Evolutionary conservation across 2,113 vertebrate genomes (phyloP).

Genomic region (Spheniscus mendiculus): DNA sequence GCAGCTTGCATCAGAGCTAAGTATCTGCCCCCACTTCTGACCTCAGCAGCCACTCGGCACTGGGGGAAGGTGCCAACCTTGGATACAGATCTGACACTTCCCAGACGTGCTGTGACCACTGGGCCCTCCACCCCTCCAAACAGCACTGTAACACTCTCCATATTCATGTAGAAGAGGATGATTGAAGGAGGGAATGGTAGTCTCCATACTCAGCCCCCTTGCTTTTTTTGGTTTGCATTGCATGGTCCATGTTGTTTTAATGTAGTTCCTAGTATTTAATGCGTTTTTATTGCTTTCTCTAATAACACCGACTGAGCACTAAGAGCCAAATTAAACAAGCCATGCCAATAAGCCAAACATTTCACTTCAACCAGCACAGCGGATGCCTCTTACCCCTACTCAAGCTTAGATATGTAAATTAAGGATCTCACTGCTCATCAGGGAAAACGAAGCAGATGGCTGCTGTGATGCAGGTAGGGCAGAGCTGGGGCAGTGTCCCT

Average conservation of each 20-base stretch:
- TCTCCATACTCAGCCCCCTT: background rate
- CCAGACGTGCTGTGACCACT: background rate
- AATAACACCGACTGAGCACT: background rate
- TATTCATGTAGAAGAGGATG: background rate
- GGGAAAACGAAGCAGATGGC: background rate
- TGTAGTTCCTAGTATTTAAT: constrained; percentile 40
- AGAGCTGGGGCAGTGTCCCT: background rate
- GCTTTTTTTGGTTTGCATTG: constrained; percentile 5
- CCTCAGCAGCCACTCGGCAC: background rate
- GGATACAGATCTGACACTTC: background rate
- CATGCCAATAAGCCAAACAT: constrained; percentile 37
- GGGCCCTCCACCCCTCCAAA: background rate
- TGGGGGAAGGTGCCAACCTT: background rate
- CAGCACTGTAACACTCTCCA: background rate
- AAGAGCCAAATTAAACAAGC: constrained; percentile 61
- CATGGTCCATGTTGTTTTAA: constrained; percentile 11
- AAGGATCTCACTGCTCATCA: background rate
- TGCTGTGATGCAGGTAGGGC: background rate
- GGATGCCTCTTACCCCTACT: background rate
- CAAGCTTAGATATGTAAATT: background rate
- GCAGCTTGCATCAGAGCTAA: background rate
- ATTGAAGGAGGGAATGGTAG: background rate
- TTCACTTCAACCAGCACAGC: constrained; percentile 9
- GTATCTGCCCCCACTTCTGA: background rate
- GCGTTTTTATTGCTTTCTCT: constrained; percentile 51